Conservation (phyloP, 2,888 invertebrate species). For the Apodemia mormo region DNA sequence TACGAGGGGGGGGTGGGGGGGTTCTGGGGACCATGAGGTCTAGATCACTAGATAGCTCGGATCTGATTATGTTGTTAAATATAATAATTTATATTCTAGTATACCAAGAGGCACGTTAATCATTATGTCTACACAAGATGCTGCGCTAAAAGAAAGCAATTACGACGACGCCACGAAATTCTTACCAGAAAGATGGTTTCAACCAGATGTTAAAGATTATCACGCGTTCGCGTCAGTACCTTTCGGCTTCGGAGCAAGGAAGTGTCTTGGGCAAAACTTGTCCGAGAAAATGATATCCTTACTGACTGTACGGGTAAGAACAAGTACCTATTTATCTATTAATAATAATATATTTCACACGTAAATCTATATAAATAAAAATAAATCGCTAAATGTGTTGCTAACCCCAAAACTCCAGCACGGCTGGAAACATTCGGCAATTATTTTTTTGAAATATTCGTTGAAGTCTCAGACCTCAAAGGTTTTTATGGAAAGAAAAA, state of each 20-base stretch:
- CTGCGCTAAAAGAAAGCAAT: slow-evolving; percentile 83
- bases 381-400: no score
- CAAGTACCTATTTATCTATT: no score
- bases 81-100: slow-evolving; percentile 42
- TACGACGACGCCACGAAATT: slow-evolving; percentile 84
- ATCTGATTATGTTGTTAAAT: no score
- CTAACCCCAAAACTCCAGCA: no score
- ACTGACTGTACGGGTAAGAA: slow-evolving; percentile 77
- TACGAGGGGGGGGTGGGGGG: no score
- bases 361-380: no score
- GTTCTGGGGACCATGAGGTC: no score
- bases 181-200: slow-evolving; percentile 84
- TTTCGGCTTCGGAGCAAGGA: slow-evolving; percentile 83
- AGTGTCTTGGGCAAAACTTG: slow-evolving; percentile 83
- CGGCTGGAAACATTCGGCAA: no score
- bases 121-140: slow-evolving; percentile 84
- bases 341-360: neutral
- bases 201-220: slow-evolving; percentile 57
- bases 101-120: slow-evolving; percentile 83
- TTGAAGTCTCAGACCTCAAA: no score
- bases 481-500: no score
- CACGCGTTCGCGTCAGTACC: slow-evolving; percentile 83
- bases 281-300: slow-evolving; percentile 83
- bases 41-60: no score
- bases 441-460: no score